Evolutionary conservation across 2,113 vertebrate genomes (phyloP).

Genomic region (Sturnus vulgaris): DNA sequence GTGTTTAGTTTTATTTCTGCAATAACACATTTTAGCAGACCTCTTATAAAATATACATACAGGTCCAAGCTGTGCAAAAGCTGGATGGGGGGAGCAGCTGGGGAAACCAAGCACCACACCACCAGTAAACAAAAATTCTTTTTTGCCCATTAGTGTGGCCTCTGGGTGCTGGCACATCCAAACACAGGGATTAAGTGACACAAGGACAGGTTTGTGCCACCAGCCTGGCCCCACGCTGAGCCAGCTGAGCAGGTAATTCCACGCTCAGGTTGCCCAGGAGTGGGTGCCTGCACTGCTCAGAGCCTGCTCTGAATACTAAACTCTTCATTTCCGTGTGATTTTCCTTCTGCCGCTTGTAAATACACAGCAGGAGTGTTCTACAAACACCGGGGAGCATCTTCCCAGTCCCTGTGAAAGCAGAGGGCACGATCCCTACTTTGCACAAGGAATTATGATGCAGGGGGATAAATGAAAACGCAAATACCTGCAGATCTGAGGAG

Average conservation of each 20-base stretch:
- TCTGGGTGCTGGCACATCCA: background rate
- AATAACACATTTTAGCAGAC: background rate
- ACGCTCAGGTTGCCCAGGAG: background rate
- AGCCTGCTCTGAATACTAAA: background rate
- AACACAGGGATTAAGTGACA: background rate
- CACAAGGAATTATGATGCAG: background rate
- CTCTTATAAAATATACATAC: background rate
- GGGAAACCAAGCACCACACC: background rate
- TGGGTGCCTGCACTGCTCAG: rapidly evolving
- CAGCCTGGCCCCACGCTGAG: background rate
- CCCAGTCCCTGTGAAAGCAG: background rate
- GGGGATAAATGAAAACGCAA: background rate
- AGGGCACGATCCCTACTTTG: background rate
- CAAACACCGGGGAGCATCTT: background rate
- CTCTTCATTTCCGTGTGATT: background rate
- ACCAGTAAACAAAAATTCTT: rapidly evolving
- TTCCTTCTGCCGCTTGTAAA: background rate
- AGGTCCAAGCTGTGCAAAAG: background rate
- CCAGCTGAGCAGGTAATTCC: background rate
- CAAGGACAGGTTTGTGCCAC: background rate
- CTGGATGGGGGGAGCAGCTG: background rate
- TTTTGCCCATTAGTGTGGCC: rapidly evolving
- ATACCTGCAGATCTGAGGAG: background rate
- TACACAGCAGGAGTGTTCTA: background rate
- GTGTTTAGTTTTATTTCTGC: background rate